phyloP scores from a whole-genome alignment of 2,113 vertebrate genomes.

The Pseudorasbora parva region DNA sequence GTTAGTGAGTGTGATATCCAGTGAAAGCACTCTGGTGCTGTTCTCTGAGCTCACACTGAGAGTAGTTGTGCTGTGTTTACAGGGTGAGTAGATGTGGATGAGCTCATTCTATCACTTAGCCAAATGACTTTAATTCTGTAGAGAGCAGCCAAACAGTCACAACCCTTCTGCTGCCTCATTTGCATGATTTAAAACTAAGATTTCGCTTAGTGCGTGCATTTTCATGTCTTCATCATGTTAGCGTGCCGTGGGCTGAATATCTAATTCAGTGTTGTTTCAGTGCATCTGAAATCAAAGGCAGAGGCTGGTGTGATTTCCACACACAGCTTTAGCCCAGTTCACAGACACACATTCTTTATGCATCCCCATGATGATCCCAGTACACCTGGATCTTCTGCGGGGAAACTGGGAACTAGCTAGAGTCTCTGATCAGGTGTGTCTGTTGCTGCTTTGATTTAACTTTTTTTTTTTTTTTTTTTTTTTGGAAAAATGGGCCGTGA shows the following conservation, averaged over 20 bases:
- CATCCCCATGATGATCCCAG: background rate
- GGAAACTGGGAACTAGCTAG: background rate
- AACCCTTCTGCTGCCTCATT: constrained; percentile 21
- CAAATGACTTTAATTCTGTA: constrained; percentile 47
- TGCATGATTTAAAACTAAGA: background rate
- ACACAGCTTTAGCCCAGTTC: background rate
- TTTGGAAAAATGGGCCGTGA: background rate
- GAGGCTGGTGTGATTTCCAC: background rate
- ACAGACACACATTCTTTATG: constrained; percentile 24
- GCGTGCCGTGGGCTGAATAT: background rate
- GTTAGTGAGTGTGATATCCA: background rate
- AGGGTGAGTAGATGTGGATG: background rate
- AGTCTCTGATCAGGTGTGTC: background rate
- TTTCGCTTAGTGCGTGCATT: background rate
- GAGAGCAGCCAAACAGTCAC: background rate
- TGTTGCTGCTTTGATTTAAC: background rate
- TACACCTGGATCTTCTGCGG: background rate
- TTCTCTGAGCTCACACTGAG: background rate
- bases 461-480: too few species aligned
- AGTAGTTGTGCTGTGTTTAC: background rate
- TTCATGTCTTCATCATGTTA: background rate
- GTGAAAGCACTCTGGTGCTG: background rate
- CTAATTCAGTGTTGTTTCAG: constrained; percentile 14
- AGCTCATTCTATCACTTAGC: constrained; percentile 39
- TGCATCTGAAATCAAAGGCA: constrained; percentile 8